Evolutionary conservation across 2,888 invertebrate species (phyloP).

Genomic region (Drosophila anceps): DNA sequence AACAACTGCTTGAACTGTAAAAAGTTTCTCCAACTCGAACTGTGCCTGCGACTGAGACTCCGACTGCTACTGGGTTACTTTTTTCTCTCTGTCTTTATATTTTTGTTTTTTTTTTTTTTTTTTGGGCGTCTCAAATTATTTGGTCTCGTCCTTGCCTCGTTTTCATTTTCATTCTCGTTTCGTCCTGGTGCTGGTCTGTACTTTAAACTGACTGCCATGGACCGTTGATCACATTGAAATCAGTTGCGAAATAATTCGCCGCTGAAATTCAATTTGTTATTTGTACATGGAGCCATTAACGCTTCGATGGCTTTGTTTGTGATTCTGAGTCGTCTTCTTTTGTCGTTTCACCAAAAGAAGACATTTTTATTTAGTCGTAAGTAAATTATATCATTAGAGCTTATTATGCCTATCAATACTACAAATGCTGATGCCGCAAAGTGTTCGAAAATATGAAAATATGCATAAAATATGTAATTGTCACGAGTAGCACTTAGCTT

Average conservation of each 20-base stretch:
- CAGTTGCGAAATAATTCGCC: constrained; percentile 78
- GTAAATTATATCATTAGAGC: constrained; percentile 75
- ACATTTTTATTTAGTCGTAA: constrained; percentile 63
- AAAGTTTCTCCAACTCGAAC: constrained; percentile 57
- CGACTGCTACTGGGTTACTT: constrained; percentile 39
- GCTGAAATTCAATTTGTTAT: constrained; percentile 79
- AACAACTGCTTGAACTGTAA: constrained; percentile 32
- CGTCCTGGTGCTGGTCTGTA: constrained; percentile 19
- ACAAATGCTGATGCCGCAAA: not conserved
- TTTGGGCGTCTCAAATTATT: constrained; percentile 50
- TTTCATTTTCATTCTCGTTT: constrained; percentile 3
- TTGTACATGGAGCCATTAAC: constrained; percentile 74
- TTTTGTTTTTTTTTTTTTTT: constrained; percentile 19
- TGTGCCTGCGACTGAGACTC: constrained; percentile 19
- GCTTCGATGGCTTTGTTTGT: constrained; percentile 71
- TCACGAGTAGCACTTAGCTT: constrained; percentile 30
- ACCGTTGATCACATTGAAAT: constrained; percentile 79
- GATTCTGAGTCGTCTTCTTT: constrained; percentile 28
- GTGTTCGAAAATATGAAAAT: constrained; percentile 30
- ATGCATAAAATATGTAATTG: constrained; percentile 38
- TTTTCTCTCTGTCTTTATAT: constrained; percentile 8
- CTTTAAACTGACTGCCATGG: constrained; percentile 69
- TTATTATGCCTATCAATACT: constrained; percentile 54
- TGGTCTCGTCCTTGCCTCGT: constrained; percentile 27
- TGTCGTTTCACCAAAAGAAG: constrained; percentile 7